Conservation (phyloP, 2,797 vertebrate species). For the Margarornis squamiger region DNA sequence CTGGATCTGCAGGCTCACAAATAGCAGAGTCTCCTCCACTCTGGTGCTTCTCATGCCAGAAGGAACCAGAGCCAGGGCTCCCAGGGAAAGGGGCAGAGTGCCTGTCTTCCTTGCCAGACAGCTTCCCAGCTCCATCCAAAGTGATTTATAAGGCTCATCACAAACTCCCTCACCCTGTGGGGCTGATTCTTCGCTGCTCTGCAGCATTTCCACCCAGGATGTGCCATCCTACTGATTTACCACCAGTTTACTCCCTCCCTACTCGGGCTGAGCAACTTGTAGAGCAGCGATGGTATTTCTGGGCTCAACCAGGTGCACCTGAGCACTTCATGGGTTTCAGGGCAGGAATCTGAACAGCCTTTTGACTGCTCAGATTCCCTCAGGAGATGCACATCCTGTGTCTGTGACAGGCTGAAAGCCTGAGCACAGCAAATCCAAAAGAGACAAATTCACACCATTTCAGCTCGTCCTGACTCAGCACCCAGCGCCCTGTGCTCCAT, state of each 20-base stretch:
- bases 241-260: background rate
- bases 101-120: background rate
- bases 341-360: background rate
- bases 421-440: background rate
- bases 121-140: background rate
- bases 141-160: background rate
- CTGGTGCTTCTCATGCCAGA: background rate
- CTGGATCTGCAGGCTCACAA: background rate
- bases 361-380: fast-evolving
- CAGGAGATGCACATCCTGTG: background rate
- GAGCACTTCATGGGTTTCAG: background rate
- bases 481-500: background rate
- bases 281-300: fast-evolving
- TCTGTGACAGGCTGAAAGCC: background rate
- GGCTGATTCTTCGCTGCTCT: background rate
- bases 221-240: fast-evolving
- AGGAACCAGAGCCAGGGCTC: background rate
- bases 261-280: fast-evolving
- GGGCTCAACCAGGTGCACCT: background rate
- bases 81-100: background rate
- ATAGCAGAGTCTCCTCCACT: background rate
- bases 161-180: background rate
- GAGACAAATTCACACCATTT: background rate
- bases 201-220: background rate
- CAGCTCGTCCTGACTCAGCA: background rate